phyloP scores from a whole-genome alignment of 1,140 invertebrate species.

The Drosophila pachea region DNA sequence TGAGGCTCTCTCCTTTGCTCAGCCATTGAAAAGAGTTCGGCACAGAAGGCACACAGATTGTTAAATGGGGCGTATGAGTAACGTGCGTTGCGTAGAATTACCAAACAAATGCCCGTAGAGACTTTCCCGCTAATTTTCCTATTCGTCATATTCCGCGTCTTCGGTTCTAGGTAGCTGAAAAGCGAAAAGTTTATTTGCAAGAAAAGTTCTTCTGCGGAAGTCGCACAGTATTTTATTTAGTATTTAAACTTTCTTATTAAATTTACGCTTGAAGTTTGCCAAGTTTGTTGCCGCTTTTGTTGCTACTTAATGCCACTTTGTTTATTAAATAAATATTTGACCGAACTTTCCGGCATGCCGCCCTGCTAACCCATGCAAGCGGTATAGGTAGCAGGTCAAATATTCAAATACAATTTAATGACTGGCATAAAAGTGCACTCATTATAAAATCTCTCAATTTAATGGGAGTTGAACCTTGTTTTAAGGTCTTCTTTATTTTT shows the following conservation, averaged over 20 bases:
- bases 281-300: slow-evolving; percentile 42
- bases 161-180: background rate
- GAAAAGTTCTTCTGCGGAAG: slow-evolving; percentile 32
- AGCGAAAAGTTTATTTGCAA: slow-evolving; percentile 25
- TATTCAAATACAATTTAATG: slow-evolving; percentile 26
- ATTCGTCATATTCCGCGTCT: slow-evolving; percentile 20
- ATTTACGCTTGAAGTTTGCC: slow-evolving; percentile 36
- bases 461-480: background rate
- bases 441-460: slow-evolving; percentile 29
- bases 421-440: slow-evolving; percentile 31
- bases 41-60: slow-evolving; percentile 34
- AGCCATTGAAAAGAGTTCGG: slow-evolving; percentile 37
- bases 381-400: slow-evolving; percentile 12
- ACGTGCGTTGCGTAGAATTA: slow-evolving; percentile 45
- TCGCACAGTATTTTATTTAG: slow-evolving; percentile 44
- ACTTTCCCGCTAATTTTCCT: slow-evolving; percentile 13
- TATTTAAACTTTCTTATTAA: slow-evolving; percentile 65
- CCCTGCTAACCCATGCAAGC: slow-evolving; percentile 35
- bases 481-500: background rate
- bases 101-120: slow-evolving; percentile 49
- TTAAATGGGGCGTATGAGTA: slow-evolving; percentile 62
- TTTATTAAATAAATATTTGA: slow-evolving; percentile 69
- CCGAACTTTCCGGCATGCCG: slow-evolving; percentile 47
- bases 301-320: slow-evolving; percentile 44
- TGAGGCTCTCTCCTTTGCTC: slow-evolving; percentile 6